A percentile compares a stretch with the other conserved stretches of the same genome.
phyloP scores from a whole-genome alignment of 2,888 invertebrate species.

The Acleris emargana region DNA sequence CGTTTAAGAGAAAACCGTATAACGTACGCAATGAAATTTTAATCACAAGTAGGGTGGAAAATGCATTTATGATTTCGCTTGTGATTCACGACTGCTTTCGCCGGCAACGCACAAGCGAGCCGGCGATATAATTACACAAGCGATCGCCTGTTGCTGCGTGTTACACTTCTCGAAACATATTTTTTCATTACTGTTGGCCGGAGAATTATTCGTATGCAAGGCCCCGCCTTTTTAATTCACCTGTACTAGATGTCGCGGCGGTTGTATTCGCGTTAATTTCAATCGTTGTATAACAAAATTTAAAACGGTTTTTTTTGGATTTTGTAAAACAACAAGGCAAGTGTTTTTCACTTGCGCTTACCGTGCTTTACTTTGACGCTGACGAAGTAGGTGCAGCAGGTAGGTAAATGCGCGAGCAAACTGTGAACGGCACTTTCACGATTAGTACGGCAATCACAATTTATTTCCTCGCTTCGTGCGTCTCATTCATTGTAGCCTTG shows the following conservation, averaged over 20 bases:
- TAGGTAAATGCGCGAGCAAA: slow-evolving; percentile 53
- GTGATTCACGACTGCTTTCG: slow-evolving; percentile 74
- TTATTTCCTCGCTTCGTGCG: slow-evolving; percentile 39
- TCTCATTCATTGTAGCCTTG: slow-evolving; percentile 39
- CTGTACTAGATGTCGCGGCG: too few species aligned
- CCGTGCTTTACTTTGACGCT: not conserved
- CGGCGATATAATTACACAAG: slow-evolving; percentile 58
- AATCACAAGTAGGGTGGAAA: slow-evolving; percentile 51
- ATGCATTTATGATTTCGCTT: slow-evolving; percentile 63
- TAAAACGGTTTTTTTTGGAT: too few species aligned
- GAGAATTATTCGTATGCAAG: slow-evolving; percentile 12
- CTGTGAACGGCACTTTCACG: slow-evolving; percentile 75
- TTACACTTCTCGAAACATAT: slow-evolving; percentile 19
- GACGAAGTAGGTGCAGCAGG: slow-evolving; percentile 12
- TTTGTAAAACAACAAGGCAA: not conserved
- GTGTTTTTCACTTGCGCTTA: slow-evolving; percentile 26
- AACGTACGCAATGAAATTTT: not conserved
- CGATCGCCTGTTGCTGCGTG: slow-evolving; percentile 19
- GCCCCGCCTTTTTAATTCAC: too few species aligned
- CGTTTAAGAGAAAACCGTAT: not conserved
- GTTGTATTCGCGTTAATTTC: too few species aligned
- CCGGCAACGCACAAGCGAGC: slow-evolving; percentile 51
- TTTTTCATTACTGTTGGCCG: slow-evolving; percentile 14
- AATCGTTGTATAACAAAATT: too few species aligned
- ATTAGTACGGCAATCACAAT: slow-evolving; percentile 44